Conservation (phyloP, 2,113 vertebrate species). For the Centropus unirufus region DNA sequence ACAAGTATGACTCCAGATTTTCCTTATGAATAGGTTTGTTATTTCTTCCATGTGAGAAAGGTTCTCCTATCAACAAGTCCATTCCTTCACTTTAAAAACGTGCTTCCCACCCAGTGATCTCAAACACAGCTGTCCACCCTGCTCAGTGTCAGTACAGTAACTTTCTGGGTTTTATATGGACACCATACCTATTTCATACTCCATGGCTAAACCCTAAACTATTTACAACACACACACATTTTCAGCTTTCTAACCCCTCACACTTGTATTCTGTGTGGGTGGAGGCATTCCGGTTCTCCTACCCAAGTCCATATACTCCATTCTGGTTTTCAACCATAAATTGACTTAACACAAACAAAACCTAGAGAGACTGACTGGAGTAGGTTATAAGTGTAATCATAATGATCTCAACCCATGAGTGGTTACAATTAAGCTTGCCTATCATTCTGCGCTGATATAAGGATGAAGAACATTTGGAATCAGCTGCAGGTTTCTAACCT, state of each 20-base stretch:
- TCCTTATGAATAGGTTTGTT: background rate
- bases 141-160: background rate
- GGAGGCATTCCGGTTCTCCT: background rate
- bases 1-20: background rate
- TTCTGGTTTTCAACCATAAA: background rate
- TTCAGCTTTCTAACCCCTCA: background rate
- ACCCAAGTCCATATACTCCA: background rate
- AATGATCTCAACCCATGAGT: background rate
- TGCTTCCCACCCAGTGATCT: background rate
- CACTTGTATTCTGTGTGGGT: background rate
- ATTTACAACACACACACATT: background rate
- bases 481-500: background rate
- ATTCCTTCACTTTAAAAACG: background rate
- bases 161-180: background rate
- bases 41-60: background rate
- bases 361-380: background rate
- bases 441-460: background rate
- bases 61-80: background rate
- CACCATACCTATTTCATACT: background rate
- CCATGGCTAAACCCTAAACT: background rate
- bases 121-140: background rate
- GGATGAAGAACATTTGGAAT: background rate
- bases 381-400: background rate
- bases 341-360: background rate
- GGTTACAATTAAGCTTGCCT: background rate